A percentile compares a stretch with the other conserved stretches of the same genome.
Conservation (phyloP, 2,888 invertebrate species). For the Coronaproctus castanopsis region DNA sequence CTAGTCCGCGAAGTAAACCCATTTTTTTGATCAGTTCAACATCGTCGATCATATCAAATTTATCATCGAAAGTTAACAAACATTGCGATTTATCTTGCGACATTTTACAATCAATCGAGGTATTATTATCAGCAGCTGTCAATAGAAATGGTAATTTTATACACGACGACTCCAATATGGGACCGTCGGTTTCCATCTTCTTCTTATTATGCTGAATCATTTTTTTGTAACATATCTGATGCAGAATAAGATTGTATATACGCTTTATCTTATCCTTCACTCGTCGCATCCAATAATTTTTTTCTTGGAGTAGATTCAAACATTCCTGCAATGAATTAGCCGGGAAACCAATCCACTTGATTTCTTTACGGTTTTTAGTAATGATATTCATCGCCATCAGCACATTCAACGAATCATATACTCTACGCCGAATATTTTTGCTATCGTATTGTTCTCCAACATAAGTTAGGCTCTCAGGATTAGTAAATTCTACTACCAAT, state of each 20-base stretch:
- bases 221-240: slow-evolving; percentile 9
- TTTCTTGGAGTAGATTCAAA: slow-evolving; percentile 13
- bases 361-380: slow-evolving; percentile 11
- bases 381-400: slow-evolving; percentile 13
- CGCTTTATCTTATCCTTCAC: slow-evolving; percentile 12
- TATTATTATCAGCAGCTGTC: slow-evolving; percentile 7
- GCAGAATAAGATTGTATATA: slow-evolving; percentile 12
- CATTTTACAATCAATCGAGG: slow-evolving; percentile 9
- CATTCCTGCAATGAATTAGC: slow-evolving; percentile 9
- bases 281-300: slow-evolving; percentile 9
- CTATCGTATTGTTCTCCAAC: slow-evolving; percentile 13
- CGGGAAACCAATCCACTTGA: slow-evolving; percentile 12
- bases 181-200: slow-evolving; percentile 7
- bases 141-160: slow-evolving; percentile 11
- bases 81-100: slow-evolving; percentile 11
- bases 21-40: slow-evolving; percentile 9
- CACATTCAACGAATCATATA: slow-evolving; percentile 13
- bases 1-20: slow-evolving; percentile 10
- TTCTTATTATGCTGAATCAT: slow-evolving; percentile 11
- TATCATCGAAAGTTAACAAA: slow-evolving; percentile 9
- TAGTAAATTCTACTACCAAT: slow-evolving; percentile 10
- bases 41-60: slow-evolving; percentile 9
- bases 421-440: slow-evolving; percentile 12
- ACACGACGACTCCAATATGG: slow-evolving; percentile 6
- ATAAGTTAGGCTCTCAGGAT: slow-evolving; percentile 7